Percentiles rank a stretch among this genome's conserved stretches.
phyloP scores from a whole-genome alignment of 2,113 vertebrate genomes.

The Ctenodactylus gundi region DNA sequence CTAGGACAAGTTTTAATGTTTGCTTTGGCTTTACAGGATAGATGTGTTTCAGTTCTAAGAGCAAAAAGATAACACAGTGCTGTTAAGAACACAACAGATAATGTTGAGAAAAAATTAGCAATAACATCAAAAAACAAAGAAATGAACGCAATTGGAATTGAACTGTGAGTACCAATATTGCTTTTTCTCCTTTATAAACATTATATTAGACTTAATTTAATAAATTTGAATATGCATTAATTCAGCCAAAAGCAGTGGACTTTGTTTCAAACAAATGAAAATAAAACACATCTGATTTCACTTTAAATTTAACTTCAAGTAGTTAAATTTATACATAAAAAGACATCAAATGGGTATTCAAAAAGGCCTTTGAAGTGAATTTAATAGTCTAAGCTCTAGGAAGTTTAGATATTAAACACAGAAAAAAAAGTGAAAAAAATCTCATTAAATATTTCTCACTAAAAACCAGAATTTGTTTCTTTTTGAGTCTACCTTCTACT shows the following conservation, averaged over 20 bases:
- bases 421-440: conserved; percentile 36
- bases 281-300: conserved; percentile 14
- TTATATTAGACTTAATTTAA: background rate
- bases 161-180: background rate
- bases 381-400: conserved; percentile 57
- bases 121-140: background rate
- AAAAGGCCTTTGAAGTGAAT: conserved; percentile 60
- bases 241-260: conserved; percentile 1
- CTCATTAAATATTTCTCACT: conserved; percentile 75
- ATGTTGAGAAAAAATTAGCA: background rate
- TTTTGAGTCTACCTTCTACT: conserved; percentile 66
- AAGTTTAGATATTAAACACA: conserved; percentile 55
- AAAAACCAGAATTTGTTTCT: conserved; percentile 58
- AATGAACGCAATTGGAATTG: background rate
- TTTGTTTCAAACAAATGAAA: conserved; percentile 45
- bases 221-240: conserved; percentile 18
- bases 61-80: background rate
- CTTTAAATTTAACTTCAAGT: conserved; percentile 29
- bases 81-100: conserved; percentile 26
- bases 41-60: background rate
- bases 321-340: conserved; percentile 55
- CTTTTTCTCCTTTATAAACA: background rate
- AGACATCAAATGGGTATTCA: conserved; percentile 50
- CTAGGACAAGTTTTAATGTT: background rate
- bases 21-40: conserved; percentile 29